Evolutionary conservation across 2,888 invertebrate genomes (phyloP), one percentile per base, ranked within the genome.

Genomic region (Cylindroiulus punctatus): DNA sequence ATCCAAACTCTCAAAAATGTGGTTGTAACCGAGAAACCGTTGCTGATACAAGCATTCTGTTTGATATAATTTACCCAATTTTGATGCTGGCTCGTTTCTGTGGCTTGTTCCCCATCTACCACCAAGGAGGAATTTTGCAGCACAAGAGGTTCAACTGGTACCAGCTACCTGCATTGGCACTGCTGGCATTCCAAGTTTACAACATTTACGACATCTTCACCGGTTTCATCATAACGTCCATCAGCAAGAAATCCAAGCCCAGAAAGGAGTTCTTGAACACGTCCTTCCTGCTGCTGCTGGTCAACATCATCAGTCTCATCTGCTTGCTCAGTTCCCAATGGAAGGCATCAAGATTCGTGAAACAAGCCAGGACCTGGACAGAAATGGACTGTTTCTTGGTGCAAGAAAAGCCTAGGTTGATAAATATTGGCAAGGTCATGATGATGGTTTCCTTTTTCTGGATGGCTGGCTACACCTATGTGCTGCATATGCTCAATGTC

Each of bases 261-360:
- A 76, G 76, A 17, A 30, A 14, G 14, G 76, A 76, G 17, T 14
- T 76, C 17, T 76, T 76, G 30, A 76, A 30, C 30, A 76, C 30
- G 4, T 30, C 76, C 76, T 30, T 76, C 30, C 76, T 76, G 76
- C 17, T 32, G 14, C 4, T 76, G 14, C 12, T 76, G 30, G 76
- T 12, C 30, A 76, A 30, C 17, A 0, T 17, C 14, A 30, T 76
- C 14, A 76, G 76, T 10, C 17, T 76, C 4, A 76, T 76, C 4
- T 30, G 76, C 30, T 76, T 76, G 30, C 12, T 76, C 30, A 14
- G 14, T 17, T 76, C 76, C 0, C 76, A 76, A 17, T 76, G 76
- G 76, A 76, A 76, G 76, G 76, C 76, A 14, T 76, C 76, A 30
- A 76, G 17, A 30, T 76, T 26, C 30, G 76, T 76, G 30, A 76